Evolutionary conservation across 2,797 vertebrate genomes (phyloP).

Genomic region (Antrozous pallidus): DNA sequence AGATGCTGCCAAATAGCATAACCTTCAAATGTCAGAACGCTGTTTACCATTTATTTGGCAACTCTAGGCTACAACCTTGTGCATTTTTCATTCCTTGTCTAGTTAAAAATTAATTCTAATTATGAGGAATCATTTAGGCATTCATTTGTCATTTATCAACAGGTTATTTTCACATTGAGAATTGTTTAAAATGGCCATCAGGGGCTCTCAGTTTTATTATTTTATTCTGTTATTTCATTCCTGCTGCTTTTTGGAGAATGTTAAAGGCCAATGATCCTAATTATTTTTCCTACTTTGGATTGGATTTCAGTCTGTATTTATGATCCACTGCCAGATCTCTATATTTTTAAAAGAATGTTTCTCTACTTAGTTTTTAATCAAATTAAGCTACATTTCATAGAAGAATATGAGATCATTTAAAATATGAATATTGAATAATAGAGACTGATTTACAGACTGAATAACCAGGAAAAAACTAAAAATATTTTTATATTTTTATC

Average conservation of each 20-base stretch:
- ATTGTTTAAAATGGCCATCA: not conserved
- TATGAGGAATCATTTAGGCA: slow-evolving; percentile 47
- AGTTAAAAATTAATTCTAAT: slow-evolving; percentile 61
- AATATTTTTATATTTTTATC: not conserved
- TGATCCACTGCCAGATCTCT: not conserved
- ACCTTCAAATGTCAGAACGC: slow-evolving; percentile 52
- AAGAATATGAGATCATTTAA: slow-evolving; percentile 5
- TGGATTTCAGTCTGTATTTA: not conserved
- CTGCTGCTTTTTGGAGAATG: not conserved
- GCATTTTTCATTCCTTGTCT: slow-evolving; percentile 34
- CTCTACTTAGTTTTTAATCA: not conserved
- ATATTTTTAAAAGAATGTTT: not conserved
- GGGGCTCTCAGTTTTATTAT: not conserved
- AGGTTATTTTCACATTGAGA: slow-evolving; percentile 28
- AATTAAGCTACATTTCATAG: not conserved
- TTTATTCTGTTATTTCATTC: not conserved
- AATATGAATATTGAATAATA: slow-evolving; percentile 14
- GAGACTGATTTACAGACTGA: not conserved
- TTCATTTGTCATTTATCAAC: not conserved
- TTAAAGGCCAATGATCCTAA: not conserved
- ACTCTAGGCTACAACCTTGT: not conserved
- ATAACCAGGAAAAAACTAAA: not conserved
- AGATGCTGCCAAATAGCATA: slow-evolving; percentile 10
- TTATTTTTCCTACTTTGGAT: not conserved
- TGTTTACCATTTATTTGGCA: slow-evolving; percentile 32